Conservation (phyloP, 1,140 invertebrate species). For the Euura saliciscinereae region DNA sequence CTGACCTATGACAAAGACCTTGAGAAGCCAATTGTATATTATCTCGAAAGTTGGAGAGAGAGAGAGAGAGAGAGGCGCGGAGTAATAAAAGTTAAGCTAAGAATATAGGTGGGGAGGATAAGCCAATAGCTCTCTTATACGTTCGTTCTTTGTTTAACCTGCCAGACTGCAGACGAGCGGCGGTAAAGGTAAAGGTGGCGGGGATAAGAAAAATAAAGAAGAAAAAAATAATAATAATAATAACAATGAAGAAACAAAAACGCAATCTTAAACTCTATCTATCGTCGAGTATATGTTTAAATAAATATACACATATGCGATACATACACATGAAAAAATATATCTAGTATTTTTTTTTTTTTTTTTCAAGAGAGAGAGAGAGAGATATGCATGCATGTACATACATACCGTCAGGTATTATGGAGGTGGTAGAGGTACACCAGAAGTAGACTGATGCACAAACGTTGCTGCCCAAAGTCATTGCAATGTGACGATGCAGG, state of each 20-base stretch:
- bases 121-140: background rate
- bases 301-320: background rate
- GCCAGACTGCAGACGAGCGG: background rate
- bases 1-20: background rate
- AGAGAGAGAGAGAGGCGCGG: background rate
- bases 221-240: too few species aligned
- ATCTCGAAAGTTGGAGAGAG: background rate
- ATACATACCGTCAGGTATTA: too few species aligned
- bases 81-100: background rate
- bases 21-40: background rate
- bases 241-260: background rate
- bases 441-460: background rate
- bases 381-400: background rate
- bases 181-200: background rate
- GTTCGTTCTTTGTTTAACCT: background rate
- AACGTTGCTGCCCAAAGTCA: background rate
- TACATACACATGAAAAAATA: background rate
- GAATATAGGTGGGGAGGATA: background rate
- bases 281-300: background rate
- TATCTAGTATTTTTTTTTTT: too few species aligned
- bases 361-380: background rate
- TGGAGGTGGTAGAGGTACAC: background rate
- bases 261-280: background rate
- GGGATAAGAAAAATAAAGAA: background rate
- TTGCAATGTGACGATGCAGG: background rate